phyloP scores from a whole-genome alignment of 2,888 invertebrate genomes.

The Stenodema calcarata region DNA sequence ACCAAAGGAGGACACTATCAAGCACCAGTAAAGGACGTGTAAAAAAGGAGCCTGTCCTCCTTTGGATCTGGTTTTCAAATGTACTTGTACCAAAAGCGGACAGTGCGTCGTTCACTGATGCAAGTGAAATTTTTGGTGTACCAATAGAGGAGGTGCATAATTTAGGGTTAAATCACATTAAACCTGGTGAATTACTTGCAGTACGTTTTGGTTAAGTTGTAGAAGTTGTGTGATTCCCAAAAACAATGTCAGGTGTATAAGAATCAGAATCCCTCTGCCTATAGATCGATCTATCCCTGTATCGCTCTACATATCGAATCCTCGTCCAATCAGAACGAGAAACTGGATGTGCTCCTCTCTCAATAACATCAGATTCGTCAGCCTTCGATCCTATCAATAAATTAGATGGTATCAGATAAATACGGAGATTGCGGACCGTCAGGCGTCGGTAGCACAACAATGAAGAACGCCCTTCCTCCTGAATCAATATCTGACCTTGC shows the following conservation, averaged over 20 bases:
- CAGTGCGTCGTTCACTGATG: not conserved
- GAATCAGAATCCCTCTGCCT: not conserved
- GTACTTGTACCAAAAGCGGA: not conserved
- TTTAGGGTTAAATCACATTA: not conserved
- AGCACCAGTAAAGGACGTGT: not conserved
- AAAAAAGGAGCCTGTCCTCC: not conserved
- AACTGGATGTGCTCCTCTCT: not conserved
- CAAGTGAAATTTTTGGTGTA: not conserved
- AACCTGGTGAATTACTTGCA: not conserved
- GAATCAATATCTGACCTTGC: constrained; percentile 41
- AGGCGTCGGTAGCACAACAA: not conserved
- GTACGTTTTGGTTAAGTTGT: not conserved
- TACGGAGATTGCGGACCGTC: not conserved
- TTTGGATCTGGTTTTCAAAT: not conserved
- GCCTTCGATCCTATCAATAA: not conserved
- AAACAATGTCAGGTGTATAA: not conserved
- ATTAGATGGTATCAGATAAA: not conserved
- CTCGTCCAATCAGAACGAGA: not conserved
- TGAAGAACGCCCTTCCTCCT: not conserved
- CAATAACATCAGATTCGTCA: not conserved
- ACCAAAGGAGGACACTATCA: not conserved
- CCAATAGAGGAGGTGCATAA: not conserved
- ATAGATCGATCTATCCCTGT: not conserved
- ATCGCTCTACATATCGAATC: not conserved
- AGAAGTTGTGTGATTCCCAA: not conserved